phyloP scores from a whole-genome alignment of 2,888 invertebrate species.

The Caenorhabditis sinica region DNA sequence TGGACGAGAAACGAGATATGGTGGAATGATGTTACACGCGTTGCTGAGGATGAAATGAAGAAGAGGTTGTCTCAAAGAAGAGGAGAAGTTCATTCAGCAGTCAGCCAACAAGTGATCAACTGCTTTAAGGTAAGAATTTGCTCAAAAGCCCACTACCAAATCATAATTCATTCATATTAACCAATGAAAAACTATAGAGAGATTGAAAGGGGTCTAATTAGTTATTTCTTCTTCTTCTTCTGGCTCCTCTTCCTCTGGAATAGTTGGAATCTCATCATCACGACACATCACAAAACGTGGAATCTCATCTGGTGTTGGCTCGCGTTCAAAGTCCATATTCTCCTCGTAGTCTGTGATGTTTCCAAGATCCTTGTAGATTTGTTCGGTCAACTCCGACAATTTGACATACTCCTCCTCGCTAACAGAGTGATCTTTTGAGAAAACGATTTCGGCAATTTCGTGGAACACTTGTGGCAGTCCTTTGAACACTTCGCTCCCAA shows the following conservation, averaged over 20 bases:
- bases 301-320: conserved; percentile 75
- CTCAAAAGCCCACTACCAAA: conserved; percentile 85
- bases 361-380: conserved; percentile 66
- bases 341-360: conserved; percentile 73
- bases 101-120: conserved; percentile 91
- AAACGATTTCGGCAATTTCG: conserved; percentile 64
- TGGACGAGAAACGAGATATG: conserved; percentile 91
- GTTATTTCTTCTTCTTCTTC: conserved; percentile 85
- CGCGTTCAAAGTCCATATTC: conserved; percentile 79
- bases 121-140: conserved; percentile 36
- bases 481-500: conserved; percentile 46
- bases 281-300: conserved; percentile 67
- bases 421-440: conserved; percentile 8
- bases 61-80: conserved; percentile 44
- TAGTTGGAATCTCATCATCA: conserved; percentile 26
- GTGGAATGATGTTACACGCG: conserved; percentile 96
- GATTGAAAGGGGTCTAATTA: conserved; percentile 85
- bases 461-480: conserved; percentile 44
- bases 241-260: conserved; percentile 17
- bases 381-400: conserved; percentile 24
- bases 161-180: neutral
- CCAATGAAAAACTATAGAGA: neutral
- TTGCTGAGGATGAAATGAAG: conserved; percentile 65
- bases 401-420: conserved; percentile 57
- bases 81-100: conserved; percentile 92